Evolutionary conservation across 2,888 invertebrate species (phyloP).

Genomic region (Acanthosepion pharaonis): DNA sequence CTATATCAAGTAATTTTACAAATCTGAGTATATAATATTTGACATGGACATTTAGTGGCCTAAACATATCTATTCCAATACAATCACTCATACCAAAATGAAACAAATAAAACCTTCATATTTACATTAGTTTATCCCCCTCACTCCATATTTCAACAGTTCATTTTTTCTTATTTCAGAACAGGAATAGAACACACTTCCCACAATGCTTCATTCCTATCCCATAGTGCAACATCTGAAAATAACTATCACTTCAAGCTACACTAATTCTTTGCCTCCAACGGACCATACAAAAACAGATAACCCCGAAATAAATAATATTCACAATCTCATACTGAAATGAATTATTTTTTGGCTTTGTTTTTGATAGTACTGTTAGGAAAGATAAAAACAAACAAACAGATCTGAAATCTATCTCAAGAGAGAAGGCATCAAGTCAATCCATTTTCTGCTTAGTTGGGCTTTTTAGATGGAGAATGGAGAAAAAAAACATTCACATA

Average conservation of each 20-base stretch:
- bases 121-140: not conserved
- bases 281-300: not conserved
- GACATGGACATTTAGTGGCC: no score
- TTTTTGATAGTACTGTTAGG: not conserved
- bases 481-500: not conserved
- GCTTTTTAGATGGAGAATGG: not conserved
- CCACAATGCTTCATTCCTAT: not conserved
- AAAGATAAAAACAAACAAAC: not conserved
- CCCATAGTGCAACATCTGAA: not conserved
- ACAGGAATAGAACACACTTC: not conserved
- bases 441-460: slow-evolving; percentile 20
- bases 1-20: no score
- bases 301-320: not conserved
- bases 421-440: not conserved
- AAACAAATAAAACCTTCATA: not conserved
- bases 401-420: slow-evolving; percentile 9
- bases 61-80: no score
- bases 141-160: not conserved
- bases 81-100: not conserved
- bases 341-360: not conserved
- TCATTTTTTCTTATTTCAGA: not conserved
- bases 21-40: no score
- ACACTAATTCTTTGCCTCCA: not conserved
- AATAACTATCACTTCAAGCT: slow-evolving; percentile 9
- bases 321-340: not conserved